Percentiles rank a stretch among this genome's conserved stretches.
Conservation (phyloP, 2,113 vertebrate genomes). For the Lagenorhynchus albirostris region DNA sequence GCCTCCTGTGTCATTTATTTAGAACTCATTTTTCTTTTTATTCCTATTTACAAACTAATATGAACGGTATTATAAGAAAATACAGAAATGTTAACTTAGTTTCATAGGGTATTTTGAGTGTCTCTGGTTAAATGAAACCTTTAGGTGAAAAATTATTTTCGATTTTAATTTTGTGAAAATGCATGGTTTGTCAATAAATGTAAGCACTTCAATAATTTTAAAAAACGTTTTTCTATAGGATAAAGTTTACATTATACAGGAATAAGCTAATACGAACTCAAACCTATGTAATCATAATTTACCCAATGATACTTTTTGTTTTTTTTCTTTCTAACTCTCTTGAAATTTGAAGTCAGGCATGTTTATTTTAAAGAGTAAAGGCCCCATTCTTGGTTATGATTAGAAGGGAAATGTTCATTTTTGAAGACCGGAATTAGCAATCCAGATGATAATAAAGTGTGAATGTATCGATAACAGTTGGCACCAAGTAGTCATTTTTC, state of each 20-base stretch:
- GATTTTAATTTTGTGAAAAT: slow-evolving; percentile 73
- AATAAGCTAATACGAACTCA: slow-evolving; percentile 56
- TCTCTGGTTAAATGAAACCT: slow-evolving; percentile 67
- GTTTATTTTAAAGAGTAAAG: slow-evolving; percentile 48
- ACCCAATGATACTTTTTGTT: neutral
- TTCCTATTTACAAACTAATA: slow-evolving; percentile 82
- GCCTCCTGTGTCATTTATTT: slow-evolving; percentile 99
- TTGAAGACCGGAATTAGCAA: slow-evolving; percentile 48
- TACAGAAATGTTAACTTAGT: slow-evolving; percentile 74
- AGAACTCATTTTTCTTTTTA: slow-evolving; percentile 88
- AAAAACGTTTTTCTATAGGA: slow-evolving; percentile 29
- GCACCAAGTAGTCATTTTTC: slow-evolving; percentile 47
- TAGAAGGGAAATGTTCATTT: slow-evolving; percentile 39
- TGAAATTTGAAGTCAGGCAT: slow-evolving; percentile 45
- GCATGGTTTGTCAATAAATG: slow-evolving; percentile 67
- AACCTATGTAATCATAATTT: slow-evolving; percentile 50
- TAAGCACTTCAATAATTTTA: slow-evolving; percentile 70
- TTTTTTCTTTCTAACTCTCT: slow-evolving; percentile 18
- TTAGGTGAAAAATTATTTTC: slow-evolving; percentile 71
- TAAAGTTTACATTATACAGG: slow-evolving; percentile 56
- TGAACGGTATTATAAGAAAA: slow-evolving; percentile 77
- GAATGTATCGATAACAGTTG: slow-evolving; percentile 26
- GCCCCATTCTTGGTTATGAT: slow-evolving; percentile 40
- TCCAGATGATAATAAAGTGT: slow-evolving; percentile 53
- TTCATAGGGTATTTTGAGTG: slow-evolving; percentile 74